Conservation (phyloP, 2,113 vertebrate species). For the Sapajus apella region DNA sequence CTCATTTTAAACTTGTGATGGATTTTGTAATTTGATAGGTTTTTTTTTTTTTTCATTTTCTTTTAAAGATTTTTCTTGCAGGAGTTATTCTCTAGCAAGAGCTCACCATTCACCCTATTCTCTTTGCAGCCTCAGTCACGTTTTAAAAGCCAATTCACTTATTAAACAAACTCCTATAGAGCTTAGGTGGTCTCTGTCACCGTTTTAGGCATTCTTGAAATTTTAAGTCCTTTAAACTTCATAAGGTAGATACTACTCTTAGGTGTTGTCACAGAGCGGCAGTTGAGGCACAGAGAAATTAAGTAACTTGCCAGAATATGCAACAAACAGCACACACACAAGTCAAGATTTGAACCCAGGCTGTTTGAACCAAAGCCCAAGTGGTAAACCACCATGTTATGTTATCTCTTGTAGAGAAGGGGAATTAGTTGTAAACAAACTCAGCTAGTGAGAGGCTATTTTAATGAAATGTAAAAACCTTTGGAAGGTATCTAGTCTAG, state of each 20-base stretch:
- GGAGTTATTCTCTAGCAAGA: neutral
- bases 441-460: neutral
- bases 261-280: neutral
- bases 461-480: neutral
- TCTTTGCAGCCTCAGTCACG: neutral
- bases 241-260: neutral
- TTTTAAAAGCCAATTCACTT: conserved; percentile 41
- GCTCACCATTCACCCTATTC: neutral
- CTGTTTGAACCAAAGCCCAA: neutral
- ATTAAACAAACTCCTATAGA: neutral
- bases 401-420: neutral
- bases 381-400: neutral
- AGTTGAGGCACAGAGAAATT: neutral
- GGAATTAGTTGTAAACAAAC: neutral
- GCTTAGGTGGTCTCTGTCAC: neutral
- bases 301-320: neutral
- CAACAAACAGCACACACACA: neutral
- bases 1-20: conserved; percentile 52
- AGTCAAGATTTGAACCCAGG: neutral
- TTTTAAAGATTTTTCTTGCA: conserved; percentile 60
- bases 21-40: conserved; percentile 57
- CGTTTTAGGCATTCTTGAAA: neutral
- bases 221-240: neutral
- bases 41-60: conserved; percentile 12
- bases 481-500: neutral